Percentiles rank a stretch among this genome's conserved stretches.
phyloP scores from a whole-genome alignment of 2,888 invertebrate species.

The Folsomia manolachei region DNA sequence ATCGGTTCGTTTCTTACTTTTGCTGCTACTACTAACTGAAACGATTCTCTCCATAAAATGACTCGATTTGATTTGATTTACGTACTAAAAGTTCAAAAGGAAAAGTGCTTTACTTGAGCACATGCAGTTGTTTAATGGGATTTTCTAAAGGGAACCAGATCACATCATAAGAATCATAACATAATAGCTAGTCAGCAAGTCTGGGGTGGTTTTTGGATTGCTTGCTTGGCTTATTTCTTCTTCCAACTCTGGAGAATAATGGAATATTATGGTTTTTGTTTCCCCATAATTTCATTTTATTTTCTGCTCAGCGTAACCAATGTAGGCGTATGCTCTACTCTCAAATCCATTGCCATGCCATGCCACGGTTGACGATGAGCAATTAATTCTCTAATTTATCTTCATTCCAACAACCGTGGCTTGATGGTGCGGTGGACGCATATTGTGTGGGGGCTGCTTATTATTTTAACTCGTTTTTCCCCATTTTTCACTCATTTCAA shows the following conservation, averaged over 20 bases:
- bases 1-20: neutral
- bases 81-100: slow-evolving; percentile 10
- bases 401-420: neutral
- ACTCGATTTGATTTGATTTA: slow-evolving; percentile 4
- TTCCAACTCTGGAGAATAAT: neutral
- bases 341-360: neutral
- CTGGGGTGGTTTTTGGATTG: neutral
- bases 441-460: neutral
- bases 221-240: neutral
- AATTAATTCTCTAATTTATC: slow-evolving; percentile 6
- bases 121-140: neutral
- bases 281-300: slow-evolving; percentile 3
- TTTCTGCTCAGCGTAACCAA: neutral
- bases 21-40: too few species aligned
- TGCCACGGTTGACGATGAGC: neutral
- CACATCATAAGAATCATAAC: too few species aligned
- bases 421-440: too few species aligned
- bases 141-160: neutral
- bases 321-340: neutral
- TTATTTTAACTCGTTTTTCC: neutral
- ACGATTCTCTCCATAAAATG: slow-evolving; percentile 1
- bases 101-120: neutral
- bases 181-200: slow-evolving; percentile 5
- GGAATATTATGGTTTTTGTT: neutral
- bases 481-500: neutral